Conservation (phyloP, 2,113 vertebrate genomes). For the Lagopus muta region DNA sequence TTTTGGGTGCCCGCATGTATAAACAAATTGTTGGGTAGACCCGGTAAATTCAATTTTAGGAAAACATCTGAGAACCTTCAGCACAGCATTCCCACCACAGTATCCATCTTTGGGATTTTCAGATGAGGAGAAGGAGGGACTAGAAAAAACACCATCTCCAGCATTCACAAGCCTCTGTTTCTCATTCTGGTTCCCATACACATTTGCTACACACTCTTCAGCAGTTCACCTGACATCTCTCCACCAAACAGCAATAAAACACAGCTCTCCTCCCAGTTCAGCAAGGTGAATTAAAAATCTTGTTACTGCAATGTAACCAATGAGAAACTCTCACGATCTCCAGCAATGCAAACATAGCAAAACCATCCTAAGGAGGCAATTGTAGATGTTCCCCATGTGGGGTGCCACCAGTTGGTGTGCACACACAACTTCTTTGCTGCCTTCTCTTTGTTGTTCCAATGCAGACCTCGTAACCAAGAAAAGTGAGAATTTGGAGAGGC, state of each 20-base stretch:
- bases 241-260: background rate
- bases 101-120: background rate
- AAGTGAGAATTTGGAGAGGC: background rate
- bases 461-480: background rate
- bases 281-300: background rate
- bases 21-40: background rate
- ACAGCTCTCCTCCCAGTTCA: background rate
- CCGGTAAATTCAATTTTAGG: background rate
- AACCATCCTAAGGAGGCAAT: background rate
- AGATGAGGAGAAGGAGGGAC: background rate
- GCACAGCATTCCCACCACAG: accelerated
- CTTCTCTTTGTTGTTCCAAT: background rate
- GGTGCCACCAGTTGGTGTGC: background rate
- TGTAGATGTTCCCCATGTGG: background rate
- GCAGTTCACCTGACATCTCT: background rate
- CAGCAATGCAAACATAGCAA: accelerated
- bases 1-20: background rate
- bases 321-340: background rate
- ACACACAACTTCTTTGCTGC: background rate
- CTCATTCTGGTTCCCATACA: background rate
- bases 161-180: background rate
- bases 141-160: background rate
- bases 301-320: background rate
- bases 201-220: background rate
- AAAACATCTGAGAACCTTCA: background rate